phyloP scores from a whole-genome alignment of 2,113 vertebrate species.

The Alligator mississippiensis region DNA sequence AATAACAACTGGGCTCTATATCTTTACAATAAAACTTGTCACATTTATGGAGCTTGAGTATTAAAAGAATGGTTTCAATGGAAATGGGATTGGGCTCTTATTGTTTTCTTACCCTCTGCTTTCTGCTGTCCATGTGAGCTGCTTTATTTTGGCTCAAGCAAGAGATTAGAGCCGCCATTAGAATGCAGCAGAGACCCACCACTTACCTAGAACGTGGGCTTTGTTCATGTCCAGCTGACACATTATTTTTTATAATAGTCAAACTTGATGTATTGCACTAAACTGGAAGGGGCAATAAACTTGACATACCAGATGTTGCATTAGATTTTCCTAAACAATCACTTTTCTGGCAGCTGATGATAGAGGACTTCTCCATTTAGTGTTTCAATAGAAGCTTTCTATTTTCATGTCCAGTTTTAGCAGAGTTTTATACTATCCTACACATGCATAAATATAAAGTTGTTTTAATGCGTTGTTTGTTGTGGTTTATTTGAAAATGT shows the following conservation, averaged over 20 bases:
- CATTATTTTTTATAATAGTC: neutral
- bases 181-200: neutral
- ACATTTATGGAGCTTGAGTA: too few relatives aligned
- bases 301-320: neutral
- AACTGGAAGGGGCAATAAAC: neutral
- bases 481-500: too few relatives aligned
- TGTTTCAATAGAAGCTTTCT: too few relatives aligned
- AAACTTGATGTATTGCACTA: neutral
- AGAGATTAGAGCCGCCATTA: too few relatives aligned
- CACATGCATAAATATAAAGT: neutral
- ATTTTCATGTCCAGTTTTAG: neutral
- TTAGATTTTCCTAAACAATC: neutral
- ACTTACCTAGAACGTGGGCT: rapidly evolving
- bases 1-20: neutral
- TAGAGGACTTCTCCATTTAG: neutral
- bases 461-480: rapidly evolving
- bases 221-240: neutral
- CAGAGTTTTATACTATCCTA: neutral
- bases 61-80: too few relatives aligned
- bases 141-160: too few relatives aligned
- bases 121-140: rapidly evolving
- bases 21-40: too few relatives aligned
- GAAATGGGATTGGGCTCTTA: too few relatives aligned
- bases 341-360: neutral
- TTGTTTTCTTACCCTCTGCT: too few relatives aligned